A percentile compares a stretch with the other conserved stretches of the same genome.
Conservation (phyloP, 2,113 vertebrate species). For the Redunca redunca region DNA sequence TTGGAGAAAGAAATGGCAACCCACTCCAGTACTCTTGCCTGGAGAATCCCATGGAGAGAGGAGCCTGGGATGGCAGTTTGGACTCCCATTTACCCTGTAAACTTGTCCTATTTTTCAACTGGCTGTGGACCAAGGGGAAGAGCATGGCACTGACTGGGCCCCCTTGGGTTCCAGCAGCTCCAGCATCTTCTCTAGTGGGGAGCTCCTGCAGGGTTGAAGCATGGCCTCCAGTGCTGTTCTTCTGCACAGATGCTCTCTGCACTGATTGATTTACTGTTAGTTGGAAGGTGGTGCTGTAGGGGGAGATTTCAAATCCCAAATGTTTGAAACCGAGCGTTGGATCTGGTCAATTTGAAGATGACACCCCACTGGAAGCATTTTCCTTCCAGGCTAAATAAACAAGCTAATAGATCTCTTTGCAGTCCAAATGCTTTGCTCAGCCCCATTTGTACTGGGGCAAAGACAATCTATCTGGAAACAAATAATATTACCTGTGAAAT, state of each 20-base stretch:
- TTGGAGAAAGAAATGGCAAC: too few relatives aligned
- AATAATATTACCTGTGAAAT: not conserved
- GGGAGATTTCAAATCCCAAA: not conserved
- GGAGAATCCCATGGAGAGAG: too few relatives aligned
- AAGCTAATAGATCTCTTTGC: not conserved
- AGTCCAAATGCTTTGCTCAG: not conserved
- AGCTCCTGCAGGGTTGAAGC: not conserved
- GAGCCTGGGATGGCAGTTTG: not conserved
- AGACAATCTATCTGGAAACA: not conserved
- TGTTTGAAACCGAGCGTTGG: not conserved
- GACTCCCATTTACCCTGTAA: not conserved
- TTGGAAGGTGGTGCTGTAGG: not conserved
- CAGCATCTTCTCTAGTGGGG: not conserved
- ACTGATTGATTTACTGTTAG: not conserved
- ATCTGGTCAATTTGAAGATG: slow-evolving; percentile 13
- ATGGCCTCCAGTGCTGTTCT: fast-evolving
- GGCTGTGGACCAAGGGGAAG: not conserved
- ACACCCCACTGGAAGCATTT: not conserved
- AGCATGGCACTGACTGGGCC: not conserved
- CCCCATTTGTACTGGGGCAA: not conserved
- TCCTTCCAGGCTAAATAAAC: not conserved
- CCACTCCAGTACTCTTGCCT: too few relatives aligned
- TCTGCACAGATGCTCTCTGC: not conserved
- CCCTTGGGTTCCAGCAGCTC: not conserved
- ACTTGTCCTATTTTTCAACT: not conserved